Evolutionary conservation across 2,113 vertebrate species (phyloP), one percentile per base, ranked within the genome.

Genomic region (Leucopternis melanops): DNA sequence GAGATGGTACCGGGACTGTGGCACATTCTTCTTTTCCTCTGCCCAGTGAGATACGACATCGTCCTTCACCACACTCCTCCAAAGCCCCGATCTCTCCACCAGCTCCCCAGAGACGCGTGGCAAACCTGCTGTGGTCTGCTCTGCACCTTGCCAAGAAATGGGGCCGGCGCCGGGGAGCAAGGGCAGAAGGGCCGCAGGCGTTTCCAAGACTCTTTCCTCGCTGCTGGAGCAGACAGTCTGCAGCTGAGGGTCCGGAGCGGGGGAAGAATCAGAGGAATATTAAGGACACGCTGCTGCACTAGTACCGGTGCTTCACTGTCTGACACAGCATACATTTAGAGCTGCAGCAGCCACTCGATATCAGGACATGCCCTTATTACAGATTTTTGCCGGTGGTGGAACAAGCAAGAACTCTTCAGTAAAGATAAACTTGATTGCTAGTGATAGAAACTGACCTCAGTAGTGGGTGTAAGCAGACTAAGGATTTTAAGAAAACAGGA

Each of bases 151-250:
- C 9, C 71, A 61, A 44, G 22, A 47, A 86, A 66, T 4, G 16
- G 17, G 66, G 17, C 10, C 17, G 47, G 36, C 4, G 1, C 0
- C 52, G 15, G 11, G 17, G 34, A 80, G 16, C 2, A 0, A 32
- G 1, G 2, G 10, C 26, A 75, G 22, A 80, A 83, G 75, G 62
- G 22, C 34, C 6, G 5, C 36, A 62, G 66, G n/a, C 5, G 34
- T 19, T 23, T 79, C n/a, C 38, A 34, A 32, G 40, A 10, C 42
- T 81, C 36, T 57, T 11, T 88, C 23, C n/a, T 55, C 16, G 2
- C 57, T 77, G 20, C 36, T 83, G 27, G 22, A 75, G 57, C 15
- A 5, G 11, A 21, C 8, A 11, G 5, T 49, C 31, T 71, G 70
- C 26, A 71, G 29, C 16, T 42, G 40, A 65, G 21, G n/a, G 32